Percentiles rank a stretch among this genome's conserved stretches.
These are phyloP conservation scores for Galeopsomyia nigrocyanea DNA, from an alignment of 2,888 invertebrate genomes.

Conservation along the genomic window DNA sequence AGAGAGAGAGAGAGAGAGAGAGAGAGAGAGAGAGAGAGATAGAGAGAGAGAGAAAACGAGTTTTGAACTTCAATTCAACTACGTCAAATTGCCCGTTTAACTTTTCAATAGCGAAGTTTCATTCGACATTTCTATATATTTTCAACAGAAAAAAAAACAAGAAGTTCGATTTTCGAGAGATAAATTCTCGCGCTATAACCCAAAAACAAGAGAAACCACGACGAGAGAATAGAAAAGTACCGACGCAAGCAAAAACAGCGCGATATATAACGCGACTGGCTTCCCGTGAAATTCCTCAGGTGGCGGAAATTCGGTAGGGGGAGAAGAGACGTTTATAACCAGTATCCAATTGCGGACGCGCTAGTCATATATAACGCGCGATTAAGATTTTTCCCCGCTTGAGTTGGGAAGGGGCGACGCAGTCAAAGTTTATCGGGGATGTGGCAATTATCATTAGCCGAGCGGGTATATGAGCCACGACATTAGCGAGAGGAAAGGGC, in stretches of 20 bases:
- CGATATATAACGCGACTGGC: no score
- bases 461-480: constrained; percentile 36
- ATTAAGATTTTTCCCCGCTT: constrained; percentile 17
- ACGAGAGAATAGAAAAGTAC: no score
- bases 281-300: constrained; percentile 9
- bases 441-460: constrained; percentile 66
- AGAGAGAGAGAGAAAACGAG: constrained; percentile 12
- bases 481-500: constrained; percentile 47
- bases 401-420: constrained; percentile 52
- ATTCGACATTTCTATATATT: no score
- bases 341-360: constrained; percentile 53
- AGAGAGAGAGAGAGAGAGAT: no score
- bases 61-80: not conserved
- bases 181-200: no score
- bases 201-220: no score
- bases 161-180: no score
- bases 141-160: no score
- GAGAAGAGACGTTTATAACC: constrained; percentile 31
- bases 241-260: no score
- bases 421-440: constrained; percentile 59
- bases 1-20: no score
- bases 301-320: constrained; percentile 18
- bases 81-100: no score
- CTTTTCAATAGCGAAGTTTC: no score
- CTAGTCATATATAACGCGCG: constrained; percentile 53